Evolutionary conservation across 2,113 vertebrate species (phyloP).

Genomic region (Sinocyclocheilus grahami): DNA sequence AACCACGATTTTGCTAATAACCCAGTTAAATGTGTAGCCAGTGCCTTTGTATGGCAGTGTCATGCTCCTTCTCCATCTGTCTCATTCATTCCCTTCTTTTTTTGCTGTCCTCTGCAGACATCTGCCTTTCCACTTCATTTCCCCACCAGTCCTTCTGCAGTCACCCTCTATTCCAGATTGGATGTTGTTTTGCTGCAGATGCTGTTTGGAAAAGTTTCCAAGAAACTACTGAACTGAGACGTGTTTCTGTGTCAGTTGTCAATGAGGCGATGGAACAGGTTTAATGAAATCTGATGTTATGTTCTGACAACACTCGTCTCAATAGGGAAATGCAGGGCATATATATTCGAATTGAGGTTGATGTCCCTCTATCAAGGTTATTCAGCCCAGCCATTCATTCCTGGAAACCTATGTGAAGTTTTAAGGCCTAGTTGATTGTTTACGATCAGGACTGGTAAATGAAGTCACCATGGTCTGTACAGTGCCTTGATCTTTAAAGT

Average conservation of each 20-base stretch:
- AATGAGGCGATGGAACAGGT: not conserved
- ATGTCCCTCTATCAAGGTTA: not conserved
- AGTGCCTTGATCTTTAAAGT: constrained; percentile 43
- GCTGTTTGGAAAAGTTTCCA: constrained; percentile 27
- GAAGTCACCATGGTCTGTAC: constrained; percentile 51
- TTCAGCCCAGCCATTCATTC: constrained; percentile 21
- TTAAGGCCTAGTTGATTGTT: constrained; percentile 57
- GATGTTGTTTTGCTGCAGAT: constrained; percentile 3
- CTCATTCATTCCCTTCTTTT: constrained; percentile 27
- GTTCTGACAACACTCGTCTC: not conserved
- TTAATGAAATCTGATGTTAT: constrained; percentile 21
- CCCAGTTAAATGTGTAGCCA: constrained; percentile 6
- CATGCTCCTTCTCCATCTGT: constrained; percentile 26
- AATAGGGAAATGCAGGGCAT: not conserved
- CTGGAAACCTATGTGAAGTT: constrained; percentile 30
- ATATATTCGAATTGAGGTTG: not conserved
- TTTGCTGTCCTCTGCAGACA: constrained; percentile 20
- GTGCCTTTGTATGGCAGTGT: not conserved
- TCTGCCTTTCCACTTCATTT: constrained; percentile 38
- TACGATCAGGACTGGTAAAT: constrained; percentile 50
- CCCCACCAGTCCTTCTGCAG: constrained; percentile 19
- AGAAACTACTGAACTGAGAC: not conserved
- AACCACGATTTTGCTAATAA: not conserved
- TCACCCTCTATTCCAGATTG: not conserved
- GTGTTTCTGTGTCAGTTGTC: not conserved